Conservation (phyloP, 1,140 invertebrate genomes). For the Drosophila yakuba region DNA sequence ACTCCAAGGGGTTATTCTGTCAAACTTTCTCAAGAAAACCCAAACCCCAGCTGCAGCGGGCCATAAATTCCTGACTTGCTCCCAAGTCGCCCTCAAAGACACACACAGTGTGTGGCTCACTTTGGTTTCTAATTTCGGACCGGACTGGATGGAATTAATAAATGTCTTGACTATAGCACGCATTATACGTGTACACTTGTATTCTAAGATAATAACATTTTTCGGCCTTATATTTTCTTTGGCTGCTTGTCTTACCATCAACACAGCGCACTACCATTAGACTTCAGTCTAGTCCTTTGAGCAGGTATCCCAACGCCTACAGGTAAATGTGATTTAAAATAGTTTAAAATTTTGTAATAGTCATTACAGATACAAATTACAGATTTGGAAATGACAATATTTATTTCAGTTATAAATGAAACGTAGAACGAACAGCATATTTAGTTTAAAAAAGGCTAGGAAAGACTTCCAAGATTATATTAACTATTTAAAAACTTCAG, state of each 20-base stretch:
- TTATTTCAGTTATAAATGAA: no score
- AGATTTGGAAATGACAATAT: no score
- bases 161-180: conserved; percentile 59
- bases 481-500: no score
- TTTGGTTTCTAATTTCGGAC: conserved; percentile 57
- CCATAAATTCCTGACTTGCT: conserved; percentile 67
- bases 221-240: conserved; percentile 24
- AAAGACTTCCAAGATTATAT: no score
- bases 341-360: no score
- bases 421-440: no score
- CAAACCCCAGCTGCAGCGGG: conserved; percentile 49
- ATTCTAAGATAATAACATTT: conserved; percentile 50
- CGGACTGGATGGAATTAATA: conserved; percentile 61
- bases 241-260: conserved; percentile 21
- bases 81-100: conserved; percentile 7
- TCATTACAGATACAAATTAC: no score
- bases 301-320: neutral
- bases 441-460: no score
- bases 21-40: conserved; percentile 79
- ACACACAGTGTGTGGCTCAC: conserved; percentile 26
- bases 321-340: no score
- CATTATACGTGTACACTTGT: conserved; percentile 55
- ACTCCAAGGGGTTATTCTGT: conserved; percentile 71
- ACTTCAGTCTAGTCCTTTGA: conserved; percentile 18
- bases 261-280: conserved; percentile 39